Base-by-base conservation (phyloP, 2,888 invertebrate species). In the Tipula unca region DNA sequence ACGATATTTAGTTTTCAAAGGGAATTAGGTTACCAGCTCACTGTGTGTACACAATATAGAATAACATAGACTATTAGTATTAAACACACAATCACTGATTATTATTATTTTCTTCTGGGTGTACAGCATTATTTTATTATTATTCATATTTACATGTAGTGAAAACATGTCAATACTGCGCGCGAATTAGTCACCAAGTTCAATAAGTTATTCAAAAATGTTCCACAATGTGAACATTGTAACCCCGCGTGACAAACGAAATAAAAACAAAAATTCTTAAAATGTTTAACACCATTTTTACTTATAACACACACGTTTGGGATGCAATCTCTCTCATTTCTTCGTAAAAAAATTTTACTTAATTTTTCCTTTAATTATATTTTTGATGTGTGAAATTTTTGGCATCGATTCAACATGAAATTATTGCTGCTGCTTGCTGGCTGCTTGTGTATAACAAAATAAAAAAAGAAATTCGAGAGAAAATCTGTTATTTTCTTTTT, bases 1-100 rank as follows among this genome's bases (percentile, higher is more conserved):
- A 85, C 25, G 82, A 85, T 85, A 39, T 48, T 85, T 39, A 85
- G 17, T 39, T 85, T 85, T 54, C 42, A 85, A 36, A 85, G 69
- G 25, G 69, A 25, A 25, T 69, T 69, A 69, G 69, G 69, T 69
- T 69, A 69, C 69, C 69, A 69, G 10, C 20, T 25, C 13, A 69
- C 69, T 48, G 48, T 48, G 14, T 48, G 13, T 69, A 69, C 69
- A 69, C 25, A 69, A 69, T 69, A 69, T 69, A 69, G 69, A 69
- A 69, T 69, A 25, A 69, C 69, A 25, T 69, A 25, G 20, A 48
- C 48, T n/a, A 48, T 25, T 69, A 69, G 17, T 17, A 8, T 17
- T 42, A 42, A 42, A 42, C 42, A 42, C 48, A 17, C 17, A 54
- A 32, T 6, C 32, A 32, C 48, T 48, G 5, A 17, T 8, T 3